These are phyloP conservation scores for Pocillopora meandrina DNA, from an alignment of 92 coral and sea anemone species.

Conservation along the genomic window DNA sequence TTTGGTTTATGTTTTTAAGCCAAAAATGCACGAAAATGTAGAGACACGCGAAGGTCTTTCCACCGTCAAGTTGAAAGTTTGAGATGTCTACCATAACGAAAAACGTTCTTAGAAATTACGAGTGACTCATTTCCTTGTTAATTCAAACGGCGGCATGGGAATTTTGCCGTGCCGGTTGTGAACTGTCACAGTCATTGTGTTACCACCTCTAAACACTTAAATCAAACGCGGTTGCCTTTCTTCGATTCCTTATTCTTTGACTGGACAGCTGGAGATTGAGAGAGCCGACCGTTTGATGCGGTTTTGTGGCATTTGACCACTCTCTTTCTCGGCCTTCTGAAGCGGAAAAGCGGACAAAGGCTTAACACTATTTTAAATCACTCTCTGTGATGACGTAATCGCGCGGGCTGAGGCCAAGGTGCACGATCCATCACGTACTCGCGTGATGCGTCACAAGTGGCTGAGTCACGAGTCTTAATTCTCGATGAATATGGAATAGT, in stretches of 20 bases:
- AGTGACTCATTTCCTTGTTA: constrained; percentile 29
- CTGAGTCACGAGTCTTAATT: constrained; percentile 41
- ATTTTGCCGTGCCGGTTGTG: no score
- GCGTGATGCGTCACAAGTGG: constrained; percentile 55
- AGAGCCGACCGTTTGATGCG: constrained; percentile 52
- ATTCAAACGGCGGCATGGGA: constrained; percentile 12
- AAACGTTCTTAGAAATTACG: background rate
- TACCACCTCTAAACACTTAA: constrained; percentile 2
- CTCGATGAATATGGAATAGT: constrained; percentile 3
- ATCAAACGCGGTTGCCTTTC: constrained; percentile 29
- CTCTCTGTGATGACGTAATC: constrained; percentile 53
- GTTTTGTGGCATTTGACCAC: constrained; percentile 49
- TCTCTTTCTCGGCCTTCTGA: constrained; percentile 30
- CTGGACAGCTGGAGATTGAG: constrained; percentile 47
- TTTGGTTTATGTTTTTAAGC: background rate
- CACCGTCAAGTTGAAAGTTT: background rate
- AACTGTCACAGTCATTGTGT: constrained; percentile 14
- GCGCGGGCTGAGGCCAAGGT: constrained; percentile 48
- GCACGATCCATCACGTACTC: constrained; percentile 93
- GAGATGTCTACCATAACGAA: background rate
- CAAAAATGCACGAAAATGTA: constrained; percentile 1
- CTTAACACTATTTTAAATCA: constrained; percentile 42
- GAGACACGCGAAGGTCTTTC: background rate
- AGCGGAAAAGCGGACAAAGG: constrained; percentile 70
- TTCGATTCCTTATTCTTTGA: constrained; percentile 18